Base-by-base conservation (phyloP, 2,113 vertebrate genomes). In the Leucopternis melanops region DNA sequence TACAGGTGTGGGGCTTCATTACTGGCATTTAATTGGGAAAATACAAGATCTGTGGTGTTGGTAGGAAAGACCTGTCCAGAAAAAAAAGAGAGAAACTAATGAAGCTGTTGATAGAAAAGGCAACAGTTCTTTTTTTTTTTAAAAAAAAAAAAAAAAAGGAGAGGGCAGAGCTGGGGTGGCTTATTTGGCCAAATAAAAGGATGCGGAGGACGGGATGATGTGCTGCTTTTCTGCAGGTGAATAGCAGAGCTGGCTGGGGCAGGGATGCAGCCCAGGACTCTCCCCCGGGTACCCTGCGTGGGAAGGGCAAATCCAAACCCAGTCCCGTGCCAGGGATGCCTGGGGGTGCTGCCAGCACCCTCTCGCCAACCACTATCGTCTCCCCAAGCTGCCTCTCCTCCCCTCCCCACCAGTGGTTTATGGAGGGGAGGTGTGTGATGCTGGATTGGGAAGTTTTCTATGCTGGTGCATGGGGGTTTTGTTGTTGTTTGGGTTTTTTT, bases 361-460 rank as follows among this genome's bases (percentile, higher is more conserved):
- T 40, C 32, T 26, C 40, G 16, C 58, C 26, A 54, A 4, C 12
- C 13, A 0, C 47, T 61, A 0, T 8, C 3, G 0, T 5, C 32
- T 36, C 57, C 38, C 29, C 5, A 8, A 11, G 22, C 52, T 65
- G 16, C 22, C 5, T 38, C 15, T 78, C 20, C 15, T 45, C 52
- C 16, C 16, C 17, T 36, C 2, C 1, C 67, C 42, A 2, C 4
- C 20, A 2, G 42, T 20, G 14, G 54, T 63, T 71, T 40, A 9
- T 29, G 7, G 40, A 32, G 38, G 12, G 6, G 14, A 14, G 49
- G 7, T 9, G 16, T 9, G 26, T 11, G 17, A 13, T 57, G 79
- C n/a, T 52, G 57, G 57, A 85, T 40, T 2, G 20, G 59, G 86
- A 92, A 77, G 6, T 65, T 80, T 52, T 47, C 16, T 5, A 0